Percentiles rank a stretch among this genome's conserved stretches.
Conservation (phyloP, 92 coral and sea anemone genomes). For the Muricea muricata region DNA sequence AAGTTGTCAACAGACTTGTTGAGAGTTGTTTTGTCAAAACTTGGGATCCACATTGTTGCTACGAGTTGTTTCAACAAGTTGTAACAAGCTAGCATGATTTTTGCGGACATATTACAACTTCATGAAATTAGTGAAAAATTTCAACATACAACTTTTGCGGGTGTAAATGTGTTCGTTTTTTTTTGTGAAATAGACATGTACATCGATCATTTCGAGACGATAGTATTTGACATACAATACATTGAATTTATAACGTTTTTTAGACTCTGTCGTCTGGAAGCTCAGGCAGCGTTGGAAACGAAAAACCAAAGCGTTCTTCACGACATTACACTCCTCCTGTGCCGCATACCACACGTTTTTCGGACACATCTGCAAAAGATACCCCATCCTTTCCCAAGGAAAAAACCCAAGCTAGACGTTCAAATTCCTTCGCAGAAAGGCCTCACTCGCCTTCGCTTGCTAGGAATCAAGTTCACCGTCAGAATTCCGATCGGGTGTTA, state of each 20-base stretch:
- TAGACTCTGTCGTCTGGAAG: constrained; percentile 28
- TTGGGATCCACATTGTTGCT: too few species aligned
- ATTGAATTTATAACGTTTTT: neutral
- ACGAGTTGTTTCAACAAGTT: too few species aligned
- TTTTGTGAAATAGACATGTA: too few species aligned
- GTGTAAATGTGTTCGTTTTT: too few species aligned
- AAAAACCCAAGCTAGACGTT: neutral
- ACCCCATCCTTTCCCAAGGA: neutral
- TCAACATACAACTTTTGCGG: too few species aligned
- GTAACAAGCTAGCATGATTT: too few species aligned
- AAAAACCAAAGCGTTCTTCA: neutral
- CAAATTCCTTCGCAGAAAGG: constrained; percentile 37
- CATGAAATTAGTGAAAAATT: too few species aligned
- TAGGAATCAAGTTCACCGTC: constrained; percentile 19
- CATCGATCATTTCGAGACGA: too few species aligned
- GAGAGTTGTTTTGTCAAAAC: too few species aligned
- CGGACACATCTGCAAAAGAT: constrained; percentile 28
- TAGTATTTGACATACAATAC: too few species aligned
- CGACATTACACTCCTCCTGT: constrained; percentile 33
- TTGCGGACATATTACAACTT: too few species aligned
- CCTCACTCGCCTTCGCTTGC: neutral
- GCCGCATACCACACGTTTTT: constrained; percentile 8
- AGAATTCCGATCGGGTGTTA: constrained; percentile 32
- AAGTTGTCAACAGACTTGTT: too few species aligned
- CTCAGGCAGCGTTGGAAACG: neutral